These are phyloP conservation scores for Gallinago paraguaiae DNA, from an alignment of 2,113 vertebrate genomes.

Conservation along the genomic window DNA sequence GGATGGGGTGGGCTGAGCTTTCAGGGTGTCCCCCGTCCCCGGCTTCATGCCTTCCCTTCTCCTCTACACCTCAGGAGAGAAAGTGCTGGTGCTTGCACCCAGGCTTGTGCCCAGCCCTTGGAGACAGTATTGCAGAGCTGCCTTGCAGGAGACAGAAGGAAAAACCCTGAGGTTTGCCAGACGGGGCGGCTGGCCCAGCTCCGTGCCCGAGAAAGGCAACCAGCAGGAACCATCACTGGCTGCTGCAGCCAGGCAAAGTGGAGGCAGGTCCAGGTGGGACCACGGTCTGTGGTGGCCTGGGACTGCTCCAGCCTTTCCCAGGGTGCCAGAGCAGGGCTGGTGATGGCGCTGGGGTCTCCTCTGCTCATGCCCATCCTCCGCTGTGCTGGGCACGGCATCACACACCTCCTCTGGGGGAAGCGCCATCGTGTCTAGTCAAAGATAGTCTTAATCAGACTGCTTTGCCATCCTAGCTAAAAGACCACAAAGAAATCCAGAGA, in stretches of 20 bases:
- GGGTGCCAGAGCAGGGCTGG: neutral
- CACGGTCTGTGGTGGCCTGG: fast-evolving
- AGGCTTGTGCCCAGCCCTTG: neutral
- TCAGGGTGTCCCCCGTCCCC: neutral
- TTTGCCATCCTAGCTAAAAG: neutral
- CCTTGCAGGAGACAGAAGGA: neutral
- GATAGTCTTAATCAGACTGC: neutral
- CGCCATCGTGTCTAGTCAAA: neutral
- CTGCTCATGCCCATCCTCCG: fast-evolving
- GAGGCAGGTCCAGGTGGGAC: neutral
- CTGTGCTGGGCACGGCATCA: fast-evolving
- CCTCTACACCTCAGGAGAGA: neutral
- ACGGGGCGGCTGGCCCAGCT: neutral
- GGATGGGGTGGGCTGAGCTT: neutral
- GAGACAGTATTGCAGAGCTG: neutral
- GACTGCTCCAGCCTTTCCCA: neutral
- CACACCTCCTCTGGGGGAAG: neutral
- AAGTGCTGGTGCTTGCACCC: neutral
- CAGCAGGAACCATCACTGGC: neutral
- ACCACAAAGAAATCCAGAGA: neutral
- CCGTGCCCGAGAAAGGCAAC: fast-evolving
- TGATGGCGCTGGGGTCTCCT: neutral
- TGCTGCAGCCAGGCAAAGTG: neutral
- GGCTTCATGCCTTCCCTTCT: neutral
- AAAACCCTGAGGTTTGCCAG: fast-evolving